These are phyloP conservation scores for Watsonalla binaria DNA, from an alignment of 2,888 invertebrate genomes.

Conservation along the genomic window DNA sequence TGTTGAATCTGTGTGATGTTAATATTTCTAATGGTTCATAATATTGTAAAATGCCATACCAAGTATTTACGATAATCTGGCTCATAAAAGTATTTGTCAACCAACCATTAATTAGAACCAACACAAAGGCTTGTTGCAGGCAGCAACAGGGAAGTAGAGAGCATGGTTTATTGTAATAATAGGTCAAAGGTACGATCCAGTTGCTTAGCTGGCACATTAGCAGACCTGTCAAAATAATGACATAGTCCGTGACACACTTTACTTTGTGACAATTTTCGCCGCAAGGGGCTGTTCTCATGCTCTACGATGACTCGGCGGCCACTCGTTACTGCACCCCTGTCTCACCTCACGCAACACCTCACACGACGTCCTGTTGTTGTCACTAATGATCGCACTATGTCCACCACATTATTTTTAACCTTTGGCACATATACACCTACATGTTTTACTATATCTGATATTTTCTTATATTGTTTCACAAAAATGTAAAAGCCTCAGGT, in stretches of 20 bases:
- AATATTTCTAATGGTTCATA: too few species aligned
- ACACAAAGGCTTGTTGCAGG: too few species aligned
- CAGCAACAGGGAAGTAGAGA: too few species aligned
- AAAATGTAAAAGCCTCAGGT: slow-evolving; percentile 29
- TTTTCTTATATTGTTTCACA: too few species aligned
- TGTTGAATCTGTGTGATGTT: too few species aligned
- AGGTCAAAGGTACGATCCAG: neutral
- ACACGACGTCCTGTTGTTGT: slow-evolving; percentile 38
- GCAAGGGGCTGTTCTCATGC: slow-evolving; percentile 64
- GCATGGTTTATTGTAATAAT: too few species aligned
- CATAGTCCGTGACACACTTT: slow-evolving; percentile 64
- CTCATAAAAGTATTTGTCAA: too few species aligned
- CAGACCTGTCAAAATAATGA: slow-evolving; percentile 54
- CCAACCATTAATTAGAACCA: too few species aligned
- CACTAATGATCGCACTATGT: slow-evolving; percentile 62
- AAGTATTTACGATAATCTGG: too few species aligned
- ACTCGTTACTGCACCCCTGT: slow-evolving; percentile 73
- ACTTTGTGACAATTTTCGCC: slow-evolving; percentile 67
- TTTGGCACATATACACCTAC: neutral
- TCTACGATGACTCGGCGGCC: slow-evolving; percentile 64
- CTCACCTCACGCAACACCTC: slow-evolving; percentile 36
- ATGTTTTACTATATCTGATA: too few species aligned
- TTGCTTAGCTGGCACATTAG: slow-evolving; percentile 6
- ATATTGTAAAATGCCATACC: too few species aligned
- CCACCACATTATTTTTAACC: slow-evolving; percentile 15